Percentiles rank a stretch among this genome's conserved stretches.
These are phyloP conservation scores for Eupithecia vulgata DNA, from an alignment of 2,888 invertebrate genomes.

Conservation along the genomic window DNA sequence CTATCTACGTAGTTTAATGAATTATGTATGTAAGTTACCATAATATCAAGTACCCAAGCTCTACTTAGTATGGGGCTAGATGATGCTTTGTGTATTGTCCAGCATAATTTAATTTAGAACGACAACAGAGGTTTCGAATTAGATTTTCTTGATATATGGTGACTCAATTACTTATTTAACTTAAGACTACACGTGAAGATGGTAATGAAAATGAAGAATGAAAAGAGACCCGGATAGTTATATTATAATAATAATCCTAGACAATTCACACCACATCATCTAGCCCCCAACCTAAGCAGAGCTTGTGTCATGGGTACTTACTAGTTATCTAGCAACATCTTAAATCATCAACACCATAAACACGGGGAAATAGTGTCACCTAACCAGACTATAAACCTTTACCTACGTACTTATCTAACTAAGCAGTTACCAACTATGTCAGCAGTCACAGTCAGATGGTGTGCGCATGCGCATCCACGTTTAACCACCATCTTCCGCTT, in stretches of 20 bases:
- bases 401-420: not conserved
- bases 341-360: not conserved
- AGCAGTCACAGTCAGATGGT: conserved; percentile 51
- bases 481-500: conserved; percentile 65
- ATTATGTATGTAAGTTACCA: too few relatives aligned
- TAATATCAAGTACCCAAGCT: too few relatives aligned
- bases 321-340: not conserved
- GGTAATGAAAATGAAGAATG: too few relatives aligned
- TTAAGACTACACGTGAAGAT: not conserved
- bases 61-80: too few relatives aligned
- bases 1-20: too few relatives aligned
- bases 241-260: too few relatives aligned
- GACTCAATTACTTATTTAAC: not conserved
- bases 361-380: not conserved
- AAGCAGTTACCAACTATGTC: conserved; percentile 14
- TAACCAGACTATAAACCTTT: not conserved
- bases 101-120: too few relatives aligned
- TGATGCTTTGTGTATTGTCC: too few relatives aligned
- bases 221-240: not conserved
- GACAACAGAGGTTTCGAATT: not conserved
- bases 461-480: conserved; percentile 55
- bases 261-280: too few relatives aligned
- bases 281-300: too few relatives aligned
- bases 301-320: too few relatives aligned
- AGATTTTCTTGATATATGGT: not conserved